Conservation (phyloP, 2,888 invertebrate genomes). For the Megamerina dolium region DNA sequence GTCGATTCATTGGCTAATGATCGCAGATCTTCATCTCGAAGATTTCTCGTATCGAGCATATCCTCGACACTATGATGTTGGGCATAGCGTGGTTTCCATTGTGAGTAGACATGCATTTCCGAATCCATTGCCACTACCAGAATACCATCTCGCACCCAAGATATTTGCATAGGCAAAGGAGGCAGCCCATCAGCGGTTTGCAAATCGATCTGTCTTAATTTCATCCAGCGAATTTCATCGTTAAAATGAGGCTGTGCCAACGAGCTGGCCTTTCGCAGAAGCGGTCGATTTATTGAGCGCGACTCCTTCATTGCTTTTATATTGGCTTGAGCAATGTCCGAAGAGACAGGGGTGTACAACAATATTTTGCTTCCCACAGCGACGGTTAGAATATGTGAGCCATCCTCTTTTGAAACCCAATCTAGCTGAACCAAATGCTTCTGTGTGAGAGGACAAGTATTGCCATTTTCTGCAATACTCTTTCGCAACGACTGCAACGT, state of each 20-base stretch:
- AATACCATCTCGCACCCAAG: slow-evolving; percentile 98
- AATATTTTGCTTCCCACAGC: slow-evolving; percentile 90
- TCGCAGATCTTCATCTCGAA: slow-evolving; percentile 65
- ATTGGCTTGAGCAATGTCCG: slow-evolving; percentile 90
- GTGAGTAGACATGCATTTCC: slow-evolving; percentile 99
- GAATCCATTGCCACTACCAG: slow-evolving; percentile 99
- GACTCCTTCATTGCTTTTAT: slow-evolving; percentile 87
- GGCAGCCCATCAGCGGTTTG: slow-evolving; percentile 93
- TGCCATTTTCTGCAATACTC: slow-evolving; percentile 86
- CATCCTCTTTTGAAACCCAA: slow-evolving; percentile 99
- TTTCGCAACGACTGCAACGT: slow-evolving; percentile 80
- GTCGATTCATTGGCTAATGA: slow-evolving; percentile 61
- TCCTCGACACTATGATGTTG: slow-evolving; percentile 58
- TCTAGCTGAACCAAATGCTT: slow-evolving; percentile 93
- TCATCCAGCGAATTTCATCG: slow-evolving; percentile 96
- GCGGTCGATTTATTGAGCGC: slow-evolving; percentile 73
- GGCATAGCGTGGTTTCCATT: slow-evolving; percentile 72
- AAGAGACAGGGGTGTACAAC: slow-evolving; percentile 88
- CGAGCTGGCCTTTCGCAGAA: slow-evolving; percentile 85
- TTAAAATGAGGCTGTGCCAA: slow-evolving; percentile 82
- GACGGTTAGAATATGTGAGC: slow-evolving; percentile 94
- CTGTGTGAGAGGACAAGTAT: slow-evolving; percentile 83
- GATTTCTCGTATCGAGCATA: slow-evolving; percentile 64
- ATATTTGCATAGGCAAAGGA: slow-evolving; percentile 96
- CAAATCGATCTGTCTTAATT: slow-evolving; percentile 80